phyloP scores from a whole-genome alignment of 2,797 vertebrate species.

The Stomatorhinus walkeri region DNA sequence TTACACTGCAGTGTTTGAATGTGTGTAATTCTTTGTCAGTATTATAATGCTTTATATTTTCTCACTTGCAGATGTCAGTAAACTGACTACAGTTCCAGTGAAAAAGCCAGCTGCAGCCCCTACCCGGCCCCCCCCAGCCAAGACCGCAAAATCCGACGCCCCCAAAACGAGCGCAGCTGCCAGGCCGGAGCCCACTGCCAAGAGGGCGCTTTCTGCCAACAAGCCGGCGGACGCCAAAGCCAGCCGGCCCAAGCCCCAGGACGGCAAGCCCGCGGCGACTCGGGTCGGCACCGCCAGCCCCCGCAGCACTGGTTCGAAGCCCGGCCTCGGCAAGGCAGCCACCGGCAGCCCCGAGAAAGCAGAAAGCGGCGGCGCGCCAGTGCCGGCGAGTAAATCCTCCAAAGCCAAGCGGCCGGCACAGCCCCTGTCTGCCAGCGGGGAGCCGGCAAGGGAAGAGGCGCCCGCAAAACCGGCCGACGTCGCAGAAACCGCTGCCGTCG shows the following conservation, averaged over 20 bases:
- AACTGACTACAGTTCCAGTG: slow-evolving; percentile 33
- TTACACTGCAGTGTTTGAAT: neutral
- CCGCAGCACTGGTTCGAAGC: slow-evolving; percentile 28
- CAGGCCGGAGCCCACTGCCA: slow-evolving; percentile 41
- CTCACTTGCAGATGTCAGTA: slow-evolving; percentile 51
- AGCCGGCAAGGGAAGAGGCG: slow-evolving; percentile 25
- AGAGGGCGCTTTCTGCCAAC: slow-evolving; percentile 28
- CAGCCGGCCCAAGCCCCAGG: slow-evolving; percentile 40
- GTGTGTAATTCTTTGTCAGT: neutral
- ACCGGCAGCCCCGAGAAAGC: slow-evolving; percentile 52
- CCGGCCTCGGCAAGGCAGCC: slow-evolving; percentile 32
- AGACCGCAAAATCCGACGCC: slow-evolving; percentile 47
- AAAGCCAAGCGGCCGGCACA: slow-evolving; percentile 42
- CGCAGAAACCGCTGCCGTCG: slow-evolving; percentile 28
- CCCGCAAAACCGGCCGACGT: slow-evolving; percentile 29
- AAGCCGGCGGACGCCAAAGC: slow-evolving; percentile 56
- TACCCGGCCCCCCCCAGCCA: slow-evolving; percentile 35
- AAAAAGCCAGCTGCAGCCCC: slow-evolving; percentile 52
- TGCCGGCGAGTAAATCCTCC: slow-evolving; percentile 60
- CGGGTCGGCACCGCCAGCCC: slow-evolving; percentile 40
- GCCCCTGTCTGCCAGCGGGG: slow-evolving; percentile 23
- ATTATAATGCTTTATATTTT: slow-evolving; percentile 1
- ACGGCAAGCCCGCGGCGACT: slow-evolving; percentile 33
- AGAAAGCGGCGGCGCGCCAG: slow-evolving; percentile 63
- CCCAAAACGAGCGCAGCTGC: slow-evolving; percentile 41